phyloP scores from a whole-genome alignment of 2,113 vertebrate genomes.

The Piprites chloris region DNA sequence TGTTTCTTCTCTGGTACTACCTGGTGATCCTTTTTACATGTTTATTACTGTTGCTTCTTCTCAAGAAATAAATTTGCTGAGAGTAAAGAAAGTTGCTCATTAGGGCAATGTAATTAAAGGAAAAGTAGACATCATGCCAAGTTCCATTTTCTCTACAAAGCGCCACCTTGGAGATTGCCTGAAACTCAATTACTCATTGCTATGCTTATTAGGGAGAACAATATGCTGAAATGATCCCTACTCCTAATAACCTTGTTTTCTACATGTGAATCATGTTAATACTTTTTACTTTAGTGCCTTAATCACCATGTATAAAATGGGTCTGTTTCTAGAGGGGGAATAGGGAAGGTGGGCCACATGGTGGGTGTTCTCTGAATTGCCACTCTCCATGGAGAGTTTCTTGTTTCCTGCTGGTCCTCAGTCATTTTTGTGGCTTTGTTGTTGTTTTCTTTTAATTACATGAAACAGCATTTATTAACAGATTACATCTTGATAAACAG shows the following conservation, averaged over 20 bases:
- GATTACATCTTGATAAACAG: neutral
- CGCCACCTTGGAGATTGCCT: constrained; percentile 66
- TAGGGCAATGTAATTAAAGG: constrained; percentile 70
- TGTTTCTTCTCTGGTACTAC: neutral
- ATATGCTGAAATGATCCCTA: constrained; percentile 53
- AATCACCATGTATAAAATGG: constrained; percentile 13
- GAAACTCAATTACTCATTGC: constrained; percentile 71
- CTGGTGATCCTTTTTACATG: neutral
- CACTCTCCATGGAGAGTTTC: neutral
- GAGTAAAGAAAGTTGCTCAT: constrained; percentile 58
- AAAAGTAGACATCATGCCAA: constrained; percentile 65
- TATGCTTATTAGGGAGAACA: constrained; percentile 70
- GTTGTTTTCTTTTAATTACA: constrained; percentile 7
- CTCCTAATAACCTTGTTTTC: constrained; percentile 69
- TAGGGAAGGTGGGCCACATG: neutral
- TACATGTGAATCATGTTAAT: constrained; percentile 60
- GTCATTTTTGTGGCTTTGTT: neutral
- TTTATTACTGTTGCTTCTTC: constrained; percentile 55
- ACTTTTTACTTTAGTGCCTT: constrained; percentile 29
- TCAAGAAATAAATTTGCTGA: constrained; percentile 60
- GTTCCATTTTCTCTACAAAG: constrained; percentile 52
- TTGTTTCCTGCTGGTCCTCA: neutral
- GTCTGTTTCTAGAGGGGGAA: neutral
- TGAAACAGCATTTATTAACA: neutral
- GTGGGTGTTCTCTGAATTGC: constrained; percentile 21